A percentile compares a stretch with the other conserved stretches of the same genome.
Evolutionary conservation across 2,113 vertebrate species (phyloP).

Genomic region (Psilopogon haemacephalus): DNA sequence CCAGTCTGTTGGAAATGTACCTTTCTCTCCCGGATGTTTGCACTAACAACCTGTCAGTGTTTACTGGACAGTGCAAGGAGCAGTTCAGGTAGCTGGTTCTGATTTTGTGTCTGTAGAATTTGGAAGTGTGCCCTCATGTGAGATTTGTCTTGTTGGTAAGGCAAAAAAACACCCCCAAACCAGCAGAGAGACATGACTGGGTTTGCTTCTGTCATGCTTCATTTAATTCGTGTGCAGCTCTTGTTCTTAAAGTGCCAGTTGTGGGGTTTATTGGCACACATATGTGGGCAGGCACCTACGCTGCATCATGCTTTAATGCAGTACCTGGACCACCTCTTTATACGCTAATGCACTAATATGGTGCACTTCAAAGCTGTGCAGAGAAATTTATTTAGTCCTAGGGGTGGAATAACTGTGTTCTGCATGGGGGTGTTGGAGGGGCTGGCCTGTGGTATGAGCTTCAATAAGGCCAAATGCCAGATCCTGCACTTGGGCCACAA

Average conservation of each 20-base stretch:
- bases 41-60: background rate
- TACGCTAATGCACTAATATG: background rate
- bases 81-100: background rate
- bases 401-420: background rate
- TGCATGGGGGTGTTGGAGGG: background rate
- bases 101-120: background rate
- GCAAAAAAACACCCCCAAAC: background rate
- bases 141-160: background rate
- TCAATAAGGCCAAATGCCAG: too few relatives aligned
- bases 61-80: background rate
- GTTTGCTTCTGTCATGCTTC: background rate
- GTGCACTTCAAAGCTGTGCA: background rate
- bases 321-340: conserved; percentile 1
- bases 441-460: background rate
- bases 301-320: background rate
- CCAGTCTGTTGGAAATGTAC: background rate
- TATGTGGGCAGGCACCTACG: conserved; percentile 46
- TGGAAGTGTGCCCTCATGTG: background rate
- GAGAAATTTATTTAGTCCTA: background rate
- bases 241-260: background rate
- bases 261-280: conserved; percentile 31
- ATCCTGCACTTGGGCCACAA: too few relatives aligned
- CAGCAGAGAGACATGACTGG: background rate
- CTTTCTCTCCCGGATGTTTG: background rate
- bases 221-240: background rate